Evolutionary conservation across 1,140 invertebrate genomes (phyloP).

Genomic region (Wiebesia pumilae): DNA sequence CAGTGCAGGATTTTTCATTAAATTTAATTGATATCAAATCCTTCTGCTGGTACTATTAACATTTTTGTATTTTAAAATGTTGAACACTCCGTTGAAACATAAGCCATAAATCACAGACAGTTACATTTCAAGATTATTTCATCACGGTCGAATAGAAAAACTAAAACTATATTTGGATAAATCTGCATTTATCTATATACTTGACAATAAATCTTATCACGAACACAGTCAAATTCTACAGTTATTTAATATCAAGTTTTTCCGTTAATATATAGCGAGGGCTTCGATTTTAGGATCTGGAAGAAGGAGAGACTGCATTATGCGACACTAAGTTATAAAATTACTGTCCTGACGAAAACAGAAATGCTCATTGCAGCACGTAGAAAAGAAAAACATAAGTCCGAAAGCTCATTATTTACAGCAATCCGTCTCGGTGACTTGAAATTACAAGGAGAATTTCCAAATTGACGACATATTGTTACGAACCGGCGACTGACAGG

Average conservation of each 20-base stretch:
- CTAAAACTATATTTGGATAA: too few species aligned
- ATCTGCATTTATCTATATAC: background rate
- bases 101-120: too few species aligned
- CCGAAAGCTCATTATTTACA: conserved; percentile 24
- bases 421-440: background rate
- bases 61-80: too few species aligned
- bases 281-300: background rate
- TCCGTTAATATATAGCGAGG: background rate
- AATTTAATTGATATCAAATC: too few species aligned
- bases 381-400: background rate
- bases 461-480: conserved; percentile 42
- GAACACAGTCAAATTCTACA: background rate
- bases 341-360: background rate
- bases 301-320: background rate
- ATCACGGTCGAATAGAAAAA: too few species aligned
- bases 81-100: too few species aligned
- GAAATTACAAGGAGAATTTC: conserved; percentile 18
- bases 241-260: background rate
- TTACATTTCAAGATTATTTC: too few species aligned
- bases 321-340: conserved; percentile 5
- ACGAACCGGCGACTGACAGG: background rate
- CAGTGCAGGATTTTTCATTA: too few species aligned
- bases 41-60: too few species aligned
- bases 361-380: background rate
- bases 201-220: background rate